These are phyloP conservation scores for Ophioninae sp. DNA, from an alignment of 2,888 invertebrate genomes.

Conservation along the genomic window DNA sequence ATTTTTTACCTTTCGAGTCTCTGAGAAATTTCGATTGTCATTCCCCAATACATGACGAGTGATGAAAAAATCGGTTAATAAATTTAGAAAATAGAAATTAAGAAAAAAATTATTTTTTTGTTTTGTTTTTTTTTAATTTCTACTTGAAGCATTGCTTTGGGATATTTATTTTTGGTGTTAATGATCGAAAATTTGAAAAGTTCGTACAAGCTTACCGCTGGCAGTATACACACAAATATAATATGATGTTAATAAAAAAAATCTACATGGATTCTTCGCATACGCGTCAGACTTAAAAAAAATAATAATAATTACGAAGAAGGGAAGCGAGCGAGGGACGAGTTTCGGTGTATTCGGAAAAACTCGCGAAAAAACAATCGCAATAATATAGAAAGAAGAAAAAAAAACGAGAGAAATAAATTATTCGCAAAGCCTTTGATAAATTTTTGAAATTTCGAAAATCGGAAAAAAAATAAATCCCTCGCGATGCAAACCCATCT, in stretches of 20 bases:
- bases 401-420: background rate
- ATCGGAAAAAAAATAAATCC: constrained; percentile 5
- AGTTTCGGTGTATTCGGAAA: background rate
- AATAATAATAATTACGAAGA: constrained; percentile 35
- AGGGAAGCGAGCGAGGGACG: constrained; percentile 31
- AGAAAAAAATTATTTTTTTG: no score
- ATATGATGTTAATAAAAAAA: constrained; percentile 54
- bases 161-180: background rate
- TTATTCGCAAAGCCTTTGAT: no score
- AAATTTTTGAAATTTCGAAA: constrained; percentile 1
- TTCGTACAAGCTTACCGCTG: background rate
- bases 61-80: no score
- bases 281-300: constrained; percentile 55
- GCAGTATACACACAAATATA: constrained; percentile 15
- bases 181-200: no score
- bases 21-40: no score
- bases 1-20: no score
- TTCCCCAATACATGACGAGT: no score
- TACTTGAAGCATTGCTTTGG: no score
- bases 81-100: no score
- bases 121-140: no score
- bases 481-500: constrained; percentile 34
- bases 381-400: background rate
- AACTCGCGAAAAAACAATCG: background rate
- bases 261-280: constrained; percentile 55